Conservation (phyloP, 2,113 vertebrate genomes). For the rat (Rattus norvegicus) region GRCr8 NC_086025.1:55768001-55768500, state of each 20-base stretch:
- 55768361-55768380: not conserved
- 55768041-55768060: not conserved
- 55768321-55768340: not conserved
- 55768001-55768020: not conserved
- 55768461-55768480: not conserved
- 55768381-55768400: not conserved
- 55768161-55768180: not conserved
- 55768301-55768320: not conserved
- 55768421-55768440: not conserved
- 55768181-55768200: not conserved
- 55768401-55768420: not conserved
- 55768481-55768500: not conserved
- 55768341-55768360: not conserved
- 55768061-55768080: not conserved
- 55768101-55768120: not conserved
- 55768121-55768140: not conserved
- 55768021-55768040: not conserved
- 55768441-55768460: not conserved
- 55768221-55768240: not conserved
- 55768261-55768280: rapidly evolving
- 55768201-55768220: not conserved
- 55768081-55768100: not conserved
- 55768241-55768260: not conserved
- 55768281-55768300: not conserved
- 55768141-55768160: no score